Evolutionary conservation across 2,888 invertebrate genomes (phyloP), one percentile per base, ranked within the genome.

Genomic region (Torymus tubicola): DNA sequence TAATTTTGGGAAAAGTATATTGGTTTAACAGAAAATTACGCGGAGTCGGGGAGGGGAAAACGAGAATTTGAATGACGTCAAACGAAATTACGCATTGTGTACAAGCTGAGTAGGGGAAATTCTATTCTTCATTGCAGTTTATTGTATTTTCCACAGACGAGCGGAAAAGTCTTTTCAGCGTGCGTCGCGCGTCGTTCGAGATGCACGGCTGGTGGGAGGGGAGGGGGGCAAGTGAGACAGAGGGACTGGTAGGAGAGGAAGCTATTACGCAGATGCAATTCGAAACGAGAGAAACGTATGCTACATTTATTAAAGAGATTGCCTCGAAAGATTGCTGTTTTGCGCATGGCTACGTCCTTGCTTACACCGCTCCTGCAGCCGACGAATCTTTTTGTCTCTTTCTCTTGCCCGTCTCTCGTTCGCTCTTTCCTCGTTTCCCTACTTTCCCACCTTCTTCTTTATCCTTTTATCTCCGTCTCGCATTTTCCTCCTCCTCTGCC

Each of bases 271-370:
- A 64, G 82, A 78, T 81, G 81, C 81, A 87, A 87, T 87, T 87
- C 86, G 84, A 86, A 87, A 86, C 42, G 86, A 85, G 86, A 86
- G 85, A 85, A 84, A 87, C 86, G 86, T 86, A 88, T 87, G 88
- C 86, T 87, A 87, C 87, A 87, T 89, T 89, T 89, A 89, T 89
- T 87, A 89, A 87, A 89, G 88, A 88, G 87, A 89, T 89, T 89
- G 87, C 87, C 86, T 88, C 86, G 86, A 87, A 89, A 89, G 89
- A 89, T 89, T 89, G 89, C 87, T 88, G 88, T 88, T 89, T 88
- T 87, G 86, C 87, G 87, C 89, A 87, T 87, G 87, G 87, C 87
- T 88, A 86, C 84, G 84, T 87, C 85, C 84, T 84, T 82, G 81
- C 85, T 84, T 83, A 72, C 83, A 81, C 75, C 85, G 64, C 80